These are phyloP conservation scores for Trichogramma pretiosum DNA, from an alignment of 1,140 invertebrate species.

Conservation along the genomic window DNA sequence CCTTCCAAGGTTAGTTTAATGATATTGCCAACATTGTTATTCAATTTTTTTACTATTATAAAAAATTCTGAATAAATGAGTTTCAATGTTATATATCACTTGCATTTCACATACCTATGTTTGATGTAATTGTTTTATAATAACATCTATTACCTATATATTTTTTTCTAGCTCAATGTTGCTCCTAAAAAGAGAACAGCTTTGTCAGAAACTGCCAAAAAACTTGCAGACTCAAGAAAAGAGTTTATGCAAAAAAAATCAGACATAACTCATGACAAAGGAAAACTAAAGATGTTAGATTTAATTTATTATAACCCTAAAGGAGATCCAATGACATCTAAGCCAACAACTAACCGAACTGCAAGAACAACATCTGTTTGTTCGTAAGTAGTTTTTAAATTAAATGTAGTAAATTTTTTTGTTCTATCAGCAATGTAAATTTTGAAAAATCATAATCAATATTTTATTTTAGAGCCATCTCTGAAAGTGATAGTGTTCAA, in stretches of 20 bases:
- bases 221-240: constrained; percentile 46
- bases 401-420: no score
- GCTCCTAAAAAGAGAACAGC: constrained; percentile 31
- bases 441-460: not conserved
- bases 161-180: no score
- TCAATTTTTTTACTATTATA: no score
- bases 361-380: constrained; percentile 26
- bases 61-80: no score
- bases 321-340: constrained; percentile 55
- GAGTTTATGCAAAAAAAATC: constrained; percentile 53
- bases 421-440: no score
- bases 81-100: no score
- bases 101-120: no score
- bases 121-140: no score
- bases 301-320: constrained; percentile 82
- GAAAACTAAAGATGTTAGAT: constrained; percentile 78
- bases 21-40: no score
- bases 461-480: no score
- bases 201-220: constrained; percentile 44
- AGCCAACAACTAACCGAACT: constrained; percentile 19
- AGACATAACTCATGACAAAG: constrained; percentile 52
- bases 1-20: no score
- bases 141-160: no score
- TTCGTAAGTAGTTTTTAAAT: constrained; percentile 51
- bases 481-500: constrained; percentile 37